phyloP scores from a whole-genome alignment of 2,888 invertebrate genomes.

The Megamerina dolium region DNA sequence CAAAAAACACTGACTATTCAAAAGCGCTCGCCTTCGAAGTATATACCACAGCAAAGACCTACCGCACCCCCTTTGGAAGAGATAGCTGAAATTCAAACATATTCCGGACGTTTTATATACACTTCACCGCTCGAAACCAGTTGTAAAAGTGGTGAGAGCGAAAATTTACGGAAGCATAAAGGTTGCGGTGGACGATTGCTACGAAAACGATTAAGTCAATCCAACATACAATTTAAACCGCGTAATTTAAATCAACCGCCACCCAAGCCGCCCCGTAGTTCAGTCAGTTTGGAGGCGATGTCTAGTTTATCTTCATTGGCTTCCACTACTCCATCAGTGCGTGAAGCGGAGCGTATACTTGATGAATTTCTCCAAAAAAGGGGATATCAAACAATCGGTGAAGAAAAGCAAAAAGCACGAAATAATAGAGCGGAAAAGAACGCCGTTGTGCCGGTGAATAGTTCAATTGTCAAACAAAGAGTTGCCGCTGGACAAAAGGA shows the following conservation, averaged over 20 bases:
- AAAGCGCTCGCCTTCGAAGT: too few species aligned
- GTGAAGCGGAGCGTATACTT: slow-evolving; percentile 39
- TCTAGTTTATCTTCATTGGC: slow-evolving; percentile 26
- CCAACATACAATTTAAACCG: slow-evolving; percentile 30
- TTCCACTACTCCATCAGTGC: slow-evolving; percentile 35
- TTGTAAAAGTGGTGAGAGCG: slow-evolving; percentile 17
- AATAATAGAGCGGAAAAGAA: not conserved
- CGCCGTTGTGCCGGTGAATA: not conserved
- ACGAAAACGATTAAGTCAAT: slow-evolving; percentile 36
- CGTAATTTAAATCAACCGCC: slow-evolving; percentile 25
- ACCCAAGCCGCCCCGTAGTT: slow-evolving; percentile 45
- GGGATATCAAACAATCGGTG: slow-evolving; percentile 23
- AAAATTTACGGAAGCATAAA: slow-evolving; percentile 27
- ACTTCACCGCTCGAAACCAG: slow-evolving; percentile 12
- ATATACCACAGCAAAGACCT: slow-evolving; percentile 10
- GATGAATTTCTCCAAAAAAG: slow-evolving; percentile 36
- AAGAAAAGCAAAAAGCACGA: not conserved
- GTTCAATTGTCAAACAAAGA: too few species aligned
- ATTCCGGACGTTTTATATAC: slow-evolving; percentile 19
- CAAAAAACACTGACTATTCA: too few species aligned
- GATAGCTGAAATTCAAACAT: slow-evolving; percentile 21
- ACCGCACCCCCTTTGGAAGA: slow-evolving; percentile 17
- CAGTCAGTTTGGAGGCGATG: slow-evolving; percentile 28
- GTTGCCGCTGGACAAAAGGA: slow-evolving; percentile 16
- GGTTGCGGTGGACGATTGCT: slow-evolving; percentile 37